A percentile compares a stretch with the other conserved stretches of the same genome.
These are phyloP conservation scores for Acarapis woodi DNA, from an alignment of 1,140 invertebrate species.

Conservation along the genomic window DNA sequence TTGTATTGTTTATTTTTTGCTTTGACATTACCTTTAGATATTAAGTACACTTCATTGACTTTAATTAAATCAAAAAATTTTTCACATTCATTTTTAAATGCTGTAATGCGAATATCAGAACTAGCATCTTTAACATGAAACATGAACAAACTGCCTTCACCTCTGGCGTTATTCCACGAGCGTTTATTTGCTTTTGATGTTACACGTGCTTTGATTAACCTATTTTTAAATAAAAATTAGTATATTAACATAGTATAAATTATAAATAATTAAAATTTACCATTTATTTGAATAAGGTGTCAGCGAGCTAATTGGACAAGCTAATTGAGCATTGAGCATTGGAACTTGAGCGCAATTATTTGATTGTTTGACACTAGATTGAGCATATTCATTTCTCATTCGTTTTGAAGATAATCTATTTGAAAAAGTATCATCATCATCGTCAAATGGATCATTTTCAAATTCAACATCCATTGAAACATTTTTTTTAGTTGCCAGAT, in stretches of 20 bases:
- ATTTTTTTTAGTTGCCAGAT: no score
- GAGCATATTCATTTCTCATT: neutral
- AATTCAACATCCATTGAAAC: no score
- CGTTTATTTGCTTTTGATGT: slow-evolving; percentile 15
- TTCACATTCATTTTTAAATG: slow-evolving; percentile 62
- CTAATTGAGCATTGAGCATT: no score
- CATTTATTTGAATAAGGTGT: slow-evolving; percentile 8
- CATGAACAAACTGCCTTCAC: slow-evolving; percentile 75
- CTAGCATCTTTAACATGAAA: slow-evolving; percentile 73
- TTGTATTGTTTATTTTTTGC: slow-evolving; percentile 8
- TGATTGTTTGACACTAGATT: neutral
- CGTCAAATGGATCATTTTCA: no score
- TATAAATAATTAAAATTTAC: no score
- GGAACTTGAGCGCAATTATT: no score
- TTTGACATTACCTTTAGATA: slow-evolving; percentile 3
- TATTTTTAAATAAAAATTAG: no score
- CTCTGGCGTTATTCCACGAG: slow-evolving; percentile 63
- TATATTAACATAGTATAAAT: no score
- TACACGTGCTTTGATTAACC: neutral
- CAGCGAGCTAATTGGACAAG: slow-evolving; percentile 5
- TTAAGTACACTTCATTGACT: slow-evolving; percentile 24
- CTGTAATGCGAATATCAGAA: slow-evolving; percentile 80
- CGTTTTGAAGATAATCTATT: no score
- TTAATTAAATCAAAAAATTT: slow-evolving; percentile 69
- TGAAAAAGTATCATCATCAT: no score